A percentile compares a stretch with the other conserved stretches of the same genome.
Conservation (phyloP, 2,113 vertebrate genomes). For the Phaethon lepturus region DNA sequence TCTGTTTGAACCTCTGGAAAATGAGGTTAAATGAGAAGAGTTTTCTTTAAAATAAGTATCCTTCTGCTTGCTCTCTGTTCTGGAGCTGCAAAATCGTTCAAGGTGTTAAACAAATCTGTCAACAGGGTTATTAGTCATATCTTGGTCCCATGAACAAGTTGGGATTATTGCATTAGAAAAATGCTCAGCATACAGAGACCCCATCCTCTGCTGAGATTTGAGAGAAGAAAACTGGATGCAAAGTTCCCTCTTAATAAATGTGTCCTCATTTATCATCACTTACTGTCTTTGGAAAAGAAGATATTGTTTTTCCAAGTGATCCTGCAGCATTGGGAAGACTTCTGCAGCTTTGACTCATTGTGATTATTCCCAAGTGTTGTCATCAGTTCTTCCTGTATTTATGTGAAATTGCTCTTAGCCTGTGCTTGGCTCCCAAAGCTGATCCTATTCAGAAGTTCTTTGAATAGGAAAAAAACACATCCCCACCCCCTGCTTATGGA, state of each 20-base stretch:
- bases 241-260: constrained; percentile 24
- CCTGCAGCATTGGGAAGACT: constrained; percentile 46
- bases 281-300: constrained; percentile 54
- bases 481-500: not conserved
- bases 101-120: constrained; percentile 1
- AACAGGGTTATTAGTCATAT: not conserved
- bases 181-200: not conserved
- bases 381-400: constrained; percentile 63
- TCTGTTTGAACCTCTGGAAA: not conserved
- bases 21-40: not conserved
- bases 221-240: constrained; percentile 20
- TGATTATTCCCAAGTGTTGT: constrained; percentile 68
- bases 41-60: not conserved
- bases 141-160: not conserved
- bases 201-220: not conserved
- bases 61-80: not conserved
- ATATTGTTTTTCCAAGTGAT: constrained; percentile 59
- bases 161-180: not conserved
- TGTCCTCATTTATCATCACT: constrained; percentile 51
- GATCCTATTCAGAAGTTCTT: constrained; percentile 7
- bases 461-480: not conserved
- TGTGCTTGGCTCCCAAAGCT: not conserved
- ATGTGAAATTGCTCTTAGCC: constrained; percentile 51
- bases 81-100: not conserved
- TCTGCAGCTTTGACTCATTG: constrained; percentile 60